Percentiles rank a stretch among this genome's conserved stretches.
phyloP scores from a whole-genome alignment of 2,888 invertebrate species.

The Euphydryas editha region DNA sequence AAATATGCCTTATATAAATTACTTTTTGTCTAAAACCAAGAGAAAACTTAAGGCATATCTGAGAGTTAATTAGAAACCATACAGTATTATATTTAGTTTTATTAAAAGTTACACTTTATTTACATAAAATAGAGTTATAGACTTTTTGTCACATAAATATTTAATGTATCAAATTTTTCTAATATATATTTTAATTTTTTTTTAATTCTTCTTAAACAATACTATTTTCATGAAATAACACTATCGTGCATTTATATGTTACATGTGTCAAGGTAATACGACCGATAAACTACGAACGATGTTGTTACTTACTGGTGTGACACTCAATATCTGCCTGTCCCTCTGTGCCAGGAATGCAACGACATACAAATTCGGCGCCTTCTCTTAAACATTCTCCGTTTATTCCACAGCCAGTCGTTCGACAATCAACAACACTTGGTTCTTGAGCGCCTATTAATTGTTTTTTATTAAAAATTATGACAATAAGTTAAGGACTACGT shows the following conservation, averaged over 20 bases:
- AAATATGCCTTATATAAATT: constrained; percentile 1
- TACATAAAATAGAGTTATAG: not conserved
- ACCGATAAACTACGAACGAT: constrained; percentile 26
- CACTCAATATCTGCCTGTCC: constrained; percentile 89
- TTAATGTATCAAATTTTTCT: not conserved
- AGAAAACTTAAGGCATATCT: not conserved
- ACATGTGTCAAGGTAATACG: constrained; percentile 64
- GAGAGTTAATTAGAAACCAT: not conserved
- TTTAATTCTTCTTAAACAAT: constrained; percentile 8
- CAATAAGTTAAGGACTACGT: too few species aligned
- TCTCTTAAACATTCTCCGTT: constrained; percentile 94
- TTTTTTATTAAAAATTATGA: not conserved
- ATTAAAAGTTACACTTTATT: constrained; percentile 3
- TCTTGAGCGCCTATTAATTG: constrained; percentile 79
- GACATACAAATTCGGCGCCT: constrained; percentile 92
- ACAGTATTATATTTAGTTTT: not conserved
- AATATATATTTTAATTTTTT: not conserved
- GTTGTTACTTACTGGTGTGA: constrained; percentile 78
- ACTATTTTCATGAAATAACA: constrained; percentile 36
- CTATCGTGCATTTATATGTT: constrained; percentile 80
- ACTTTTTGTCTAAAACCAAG: not conserved
- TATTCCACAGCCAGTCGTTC: constrained; percentile 92
- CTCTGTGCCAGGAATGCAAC: constrained; percentile 89
- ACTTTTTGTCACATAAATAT: not conserved
- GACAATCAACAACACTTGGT: constrained; percentile 88